Conservation (phyloP, 1,140 invertebrate species). For the Callitettix versicolor region DNA sequence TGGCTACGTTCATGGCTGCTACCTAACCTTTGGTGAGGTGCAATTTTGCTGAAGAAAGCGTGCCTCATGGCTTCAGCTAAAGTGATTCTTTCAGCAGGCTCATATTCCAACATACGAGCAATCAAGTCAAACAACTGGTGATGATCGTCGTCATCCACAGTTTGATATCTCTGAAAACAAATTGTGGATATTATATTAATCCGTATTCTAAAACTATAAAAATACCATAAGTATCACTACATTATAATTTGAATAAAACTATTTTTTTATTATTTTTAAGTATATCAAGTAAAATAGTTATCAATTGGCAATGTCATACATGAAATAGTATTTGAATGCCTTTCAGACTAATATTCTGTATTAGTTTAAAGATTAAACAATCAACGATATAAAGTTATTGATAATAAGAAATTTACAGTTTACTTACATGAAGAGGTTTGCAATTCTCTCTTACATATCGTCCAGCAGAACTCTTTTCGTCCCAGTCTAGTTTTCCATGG, state of each 20-base stretch:
- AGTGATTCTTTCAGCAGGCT: slow-evolving; percentile 80
- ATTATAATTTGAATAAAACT: too few relatives aligned
- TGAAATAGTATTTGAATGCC: too few relatives aligned
- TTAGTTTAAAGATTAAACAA: too few relatives aligned
- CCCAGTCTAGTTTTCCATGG: slow-evolving; percentile 88
- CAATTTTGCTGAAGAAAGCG: slow-evolving; percentile 84
- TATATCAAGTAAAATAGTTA: too few relatives aligned
- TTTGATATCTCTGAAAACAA: slow-evolving; percentile 75
- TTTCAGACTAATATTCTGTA: too few relatives aligned
- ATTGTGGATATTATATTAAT: not conserved
- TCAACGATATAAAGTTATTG: too few relatives aligned
- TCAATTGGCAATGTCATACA: too few relatives aligned
- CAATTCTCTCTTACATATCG: slow-evolving; percentile 96
- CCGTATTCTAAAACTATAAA: too few relatives aligned
- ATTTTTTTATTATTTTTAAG: too few relatives aligned
- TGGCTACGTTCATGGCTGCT: slow-evolving; percentile 45
- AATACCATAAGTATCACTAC: too few relatives aligned
- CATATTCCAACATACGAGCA: slow-evolving; percentile 92
- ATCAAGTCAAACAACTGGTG: slow-evolving; percentile 89
- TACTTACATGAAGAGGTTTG: slow-evolving; percentile 82
- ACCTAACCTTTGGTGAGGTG: slow-evolving; percentile 54
- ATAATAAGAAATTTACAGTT: too few relatives aligned
- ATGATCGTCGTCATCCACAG: slow-evolving; percentile 81
- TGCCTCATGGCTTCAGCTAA: slow-evolving; percentile 82
- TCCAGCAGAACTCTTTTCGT: slow-evolving; percentile 87